phyloP scores from a whole-genome alignment of 2,113 vertebrate species.

The Aptenodytes patagonicus region DNA sequence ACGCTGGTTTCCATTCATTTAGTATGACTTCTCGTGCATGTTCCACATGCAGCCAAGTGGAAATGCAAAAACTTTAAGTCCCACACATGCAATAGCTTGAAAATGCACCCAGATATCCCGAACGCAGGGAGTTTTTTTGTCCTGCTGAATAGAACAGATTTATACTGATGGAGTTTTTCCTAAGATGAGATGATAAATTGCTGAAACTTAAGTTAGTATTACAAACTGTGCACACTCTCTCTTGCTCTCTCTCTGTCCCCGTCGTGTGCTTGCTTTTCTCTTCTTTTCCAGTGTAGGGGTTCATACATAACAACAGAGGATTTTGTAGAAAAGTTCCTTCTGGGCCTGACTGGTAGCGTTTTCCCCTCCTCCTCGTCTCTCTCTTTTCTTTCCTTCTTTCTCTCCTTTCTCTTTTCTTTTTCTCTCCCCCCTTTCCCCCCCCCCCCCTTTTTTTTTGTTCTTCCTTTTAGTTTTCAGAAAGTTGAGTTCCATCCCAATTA shows the following conservation, averaged over 20 bases:
- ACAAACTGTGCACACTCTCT: fast-evolving
- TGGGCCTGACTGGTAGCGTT: background rate
- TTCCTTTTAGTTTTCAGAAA: slow-evolving; percentile 76
- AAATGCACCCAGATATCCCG: background rate
- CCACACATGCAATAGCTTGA: background rate
- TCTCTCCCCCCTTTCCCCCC: background rate
- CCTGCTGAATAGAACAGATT: background rate
- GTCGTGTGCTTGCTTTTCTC: background rate
- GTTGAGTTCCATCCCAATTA: slow-evolving; percentile 91
- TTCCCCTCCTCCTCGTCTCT: background rate
- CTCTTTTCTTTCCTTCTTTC: background rate
- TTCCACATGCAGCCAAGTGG: background rate
- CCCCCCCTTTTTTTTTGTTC: background rate
- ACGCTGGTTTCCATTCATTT: background rate
- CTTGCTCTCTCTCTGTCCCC: background rate
- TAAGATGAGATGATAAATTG: background rate
- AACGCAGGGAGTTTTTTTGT: background rate
- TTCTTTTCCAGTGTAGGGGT: background rate
- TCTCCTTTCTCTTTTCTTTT: background rate
- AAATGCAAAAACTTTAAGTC: background rate
- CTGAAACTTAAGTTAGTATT: background rate
- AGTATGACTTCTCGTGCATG: background rate
- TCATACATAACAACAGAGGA: slow-evolving; percentile 24
- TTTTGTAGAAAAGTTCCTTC: slow-evolving; percentile 58
- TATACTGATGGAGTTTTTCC: background rate